Conservation (phyloP, 2,113 vertebrate genomes). For the Dolichallabes microphthalmus region DNA sequence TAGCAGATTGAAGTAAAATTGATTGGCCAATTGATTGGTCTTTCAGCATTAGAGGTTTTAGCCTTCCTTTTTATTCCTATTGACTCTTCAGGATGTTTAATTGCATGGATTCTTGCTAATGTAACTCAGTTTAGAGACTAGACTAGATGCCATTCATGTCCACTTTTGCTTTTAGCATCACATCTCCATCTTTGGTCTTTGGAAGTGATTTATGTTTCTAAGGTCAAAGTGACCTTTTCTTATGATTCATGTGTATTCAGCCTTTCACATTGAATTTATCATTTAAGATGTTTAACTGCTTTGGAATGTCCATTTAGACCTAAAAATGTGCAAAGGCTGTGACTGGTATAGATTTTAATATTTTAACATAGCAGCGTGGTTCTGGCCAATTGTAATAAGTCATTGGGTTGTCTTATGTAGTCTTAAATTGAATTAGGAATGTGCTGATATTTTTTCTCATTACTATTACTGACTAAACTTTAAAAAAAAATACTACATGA, state of each 20-base stretch:
- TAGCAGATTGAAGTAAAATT: neutral
- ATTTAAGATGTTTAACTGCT: neutral
- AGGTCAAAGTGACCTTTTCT: conserved; percentile 15
- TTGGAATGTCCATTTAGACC: conserved; percentile 10
- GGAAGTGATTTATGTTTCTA: neutral
- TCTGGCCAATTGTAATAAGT: neutral
- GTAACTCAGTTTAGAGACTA: neutral
- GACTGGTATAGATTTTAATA: conserved; percentile 19
- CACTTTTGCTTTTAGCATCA: conserved; percentile 15
- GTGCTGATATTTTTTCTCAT: no score
- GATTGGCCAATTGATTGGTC: no score
- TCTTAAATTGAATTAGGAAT: no score
- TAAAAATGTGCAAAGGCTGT: neutral
- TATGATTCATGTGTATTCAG: neutral
- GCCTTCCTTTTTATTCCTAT: neutral
- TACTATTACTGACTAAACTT: no score
- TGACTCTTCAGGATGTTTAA: conserved; percentile 18
- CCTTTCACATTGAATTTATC: conserved; percentile 25
- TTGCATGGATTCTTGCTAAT: conserved; percentile 4
- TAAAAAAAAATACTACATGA: no score
- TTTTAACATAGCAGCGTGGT: neutral
- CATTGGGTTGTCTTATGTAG: no score
- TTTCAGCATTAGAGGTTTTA: conserved; percentile 27
- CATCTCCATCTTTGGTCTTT: neutral
- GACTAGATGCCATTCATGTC: neutral